Evolutionary conservation across 2,888 invertebrate species (phyloP), one percentile per base, ranked within the genome.

Genomic region (Mamestra brassicae): DNA sequence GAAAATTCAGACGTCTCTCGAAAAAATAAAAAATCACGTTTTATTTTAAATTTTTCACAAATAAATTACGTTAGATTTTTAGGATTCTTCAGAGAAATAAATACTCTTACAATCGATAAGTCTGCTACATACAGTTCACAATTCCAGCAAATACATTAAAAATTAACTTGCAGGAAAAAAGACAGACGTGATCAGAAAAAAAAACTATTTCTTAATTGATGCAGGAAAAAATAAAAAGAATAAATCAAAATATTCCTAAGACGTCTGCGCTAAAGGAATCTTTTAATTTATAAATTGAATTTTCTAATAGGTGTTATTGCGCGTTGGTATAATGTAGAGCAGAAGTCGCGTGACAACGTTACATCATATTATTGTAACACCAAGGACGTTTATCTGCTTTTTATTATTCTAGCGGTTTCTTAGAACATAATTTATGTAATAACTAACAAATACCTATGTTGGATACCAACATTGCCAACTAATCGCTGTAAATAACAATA

Each of bases 181-280:
- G 2, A 36, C 15, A 65, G 10, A 57, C 38, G 38, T 54, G 60
- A 68, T 62, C 54, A 58, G 58, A 65, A 67, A 50, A 64, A 52
- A 47, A 15, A 11, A 47, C n/a, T 10, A 61, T 73, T 69, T 61
- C 61, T 57, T 78, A 60, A 65, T 54, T 36, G 54, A 36, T 55
- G 5, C 55, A 57, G 62, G 62, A 26, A 71, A 73, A 74, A 74
- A 76, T 38, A 38, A n/a, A 50, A 71, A 38, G 38, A 60, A 81
- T 73, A 78, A 75, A 65, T 81, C 70, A 83, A 83, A 76, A 81
- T 87, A 83, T 86, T 87, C 84, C 86, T 66, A 65, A 55, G 67
- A 52, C 50, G 47, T 36, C 15, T 61, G 45, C 50, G 67, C 54
- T 38, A 34, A 38, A 80, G 76, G 87, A 79, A 83, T 87, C 65